Base-by-base conservation (phyloP, 2,113 vertebrate species). In the Pan paniscus region DNA sequence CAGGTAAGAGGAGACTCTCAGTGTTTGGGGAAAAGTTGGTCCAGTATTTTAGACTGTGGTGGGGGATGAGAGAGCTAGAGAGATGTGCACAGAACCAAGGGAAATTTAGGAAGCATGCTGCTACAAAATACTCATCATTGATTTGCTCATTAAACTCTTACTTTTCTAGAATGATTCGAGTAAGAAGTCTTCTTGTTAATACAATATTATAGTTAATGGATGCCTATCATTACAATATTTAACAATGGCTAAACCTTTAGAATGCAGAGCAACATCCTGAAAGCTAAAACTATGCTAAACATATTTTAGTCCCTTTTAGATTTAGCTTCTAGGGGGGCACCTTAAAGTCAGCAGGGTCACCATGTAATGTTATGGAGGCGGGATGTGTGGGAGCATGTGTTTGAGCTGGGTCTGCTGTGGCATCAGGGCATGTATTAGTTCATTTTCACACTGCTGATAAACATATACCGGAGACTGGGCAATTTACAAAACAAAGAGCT, bases 361-460 rank as follows among this genome's bases (percentile, higher is more conserved):
- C 14, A 4, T 46, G 32, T 25, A 70, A 23, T 50, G 8, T 14
- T 80, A 22, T 0, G 64, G 61, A 59, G 2, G 1, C 8, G 3
- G 5, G 7, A 32, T 6, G 23, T 27, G 3, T 0, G 1, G 13
- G 35, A 61, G 22, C 10, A 13, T 1, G 12, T n/a, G 38, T 43
- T 72, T 2, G 3, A 27, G 38, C 17, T 61, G 11, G 20, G 11
- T 73, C 64, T 22, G 1, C 14, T 43, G 75, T 67, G 38, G 64
- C 40, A 1, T 23, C 30, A 70, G 22, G 40, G 18, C 61, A 64
- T 64, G 27, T 32, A 30, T 64, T 14, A 64, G 12, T 64, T 64
- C 5, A 6, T 64, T 64, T 64, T 64, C 61, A 32, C 61, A 30
- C 27, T 64, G 61, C 27, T 64, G 61, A 64, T 64, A 13, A 64